Evolutionary conservation across 30 jellyfish, hydroid and myxozoan species (phyloP), one percentile per base, ranked within the genome.

Genomic region (Aurelia aurita): DNA sequence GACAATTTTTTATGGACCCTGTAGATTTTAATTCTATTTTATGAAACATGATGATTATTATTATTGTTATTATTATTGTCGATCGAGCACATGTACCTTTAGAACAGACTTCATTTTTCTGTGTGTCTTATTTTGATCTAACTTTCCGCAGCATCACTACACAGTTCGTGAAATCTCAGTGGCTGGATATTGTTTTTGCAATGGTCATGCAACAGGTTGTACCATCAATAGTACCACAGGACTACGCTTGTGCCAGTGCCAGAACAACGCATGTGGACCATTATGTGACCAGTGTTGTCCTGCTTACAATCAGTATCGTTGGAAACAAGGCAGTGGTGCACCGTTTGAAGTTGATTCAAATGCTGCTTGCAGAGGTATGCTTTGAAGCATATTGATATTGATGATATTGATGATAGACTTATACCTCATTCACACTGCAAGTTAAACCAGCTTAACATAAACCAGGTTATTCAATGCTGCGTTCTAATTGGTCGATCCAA

Each of bases 161-260:
- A 26, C 82, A 13, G 96, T 92, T 6, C 87, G 90, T 20, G 98
- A 81, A 47, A 71, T 92, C 49, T 34, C 70, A 0, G 87, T 92
- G 21, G 44, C 85, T 72, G 98, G 95, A 43, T 67, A 57, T 21
- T 92, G 98, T 71, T 82, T 74, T 61, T 92, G 98, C 84, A 92
- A 87, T 82, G 98, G 97, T 7, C 98, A 92, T 53, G 97, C 91
- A 26, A 86, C 98, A 1, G 85, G 35, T 25, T 92, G 98, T 86
- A 74, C 31, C 82, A 69, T 77, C 34, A 79, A 82, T 46, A 35
- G 79, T 13, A 82, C 93, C 21, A 72, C 91, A 25, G 96, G 96
- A 5, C 75, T 54, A 7, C 39, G 90, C 43, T 8, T 28, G 5
- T 92, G 98, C 67, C 69, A 32, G 11, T 92, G 98, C 91, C 73